Percentiles rank a stretch among this genome's conserved stretches.
Evolutionary conservation across 2,113 vertebrate species (phyloP).

Genomic region (Rhipidura dahli): DNA sequence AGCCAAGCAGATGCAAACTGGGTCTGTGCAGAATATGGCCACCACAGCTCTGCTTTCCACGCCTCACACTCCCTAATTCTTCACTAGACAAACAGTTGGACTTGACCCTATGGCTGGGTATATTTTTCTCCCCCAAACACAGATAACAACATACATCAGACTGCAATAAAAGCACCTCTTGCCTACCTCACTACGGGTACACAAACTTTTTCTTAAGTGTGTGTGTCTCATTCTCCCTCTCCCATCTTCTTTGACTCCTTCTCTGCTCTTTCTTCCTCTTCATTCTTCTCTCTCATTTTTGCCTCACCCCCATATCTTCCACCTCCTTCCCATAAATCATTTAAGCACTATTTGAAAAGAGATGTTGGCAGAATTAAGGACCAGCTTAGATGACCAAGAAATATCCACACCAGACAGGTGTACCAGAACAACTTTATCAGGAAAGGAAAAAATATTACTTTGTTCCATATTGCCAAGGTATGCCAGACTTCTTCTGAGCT

Average conservation of each 20-base stretch:
- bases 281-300: neutral
- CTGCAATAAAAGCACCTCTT: neutral
- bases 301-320: neutral
- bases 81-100: neutral
- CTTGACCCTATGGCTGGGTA: neutral
- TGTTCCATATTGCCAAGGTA: neutral
- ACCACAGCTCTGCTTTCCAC: neutral
- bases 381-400: neutral
- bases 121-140: neutral
- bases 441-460: neutral
- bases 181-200: neutral
- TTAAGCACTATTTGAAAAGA: neutral
- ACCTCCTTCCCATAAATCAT: neutral
- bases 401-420: neutral
- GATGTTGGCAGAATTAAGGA: neutral
- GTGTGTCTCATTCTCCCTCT: neutral
- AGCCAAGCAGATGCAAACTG: neutral
- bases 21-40: neutral
- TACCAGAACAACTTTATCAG: neutral
- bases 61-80: neutral
- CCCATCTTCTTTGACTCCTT: neutral
- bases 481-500: neutral
- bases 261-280: neutral
- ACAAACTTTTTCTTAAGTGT: neutral
- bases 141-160: neutral